Percentiles rank a stretch among this genome's conserved stretches.
Evolutionary conservation across 2,888 invertebrate genomes (phyloP).

Genomic region (Andricus quercusramuli): DNA sequence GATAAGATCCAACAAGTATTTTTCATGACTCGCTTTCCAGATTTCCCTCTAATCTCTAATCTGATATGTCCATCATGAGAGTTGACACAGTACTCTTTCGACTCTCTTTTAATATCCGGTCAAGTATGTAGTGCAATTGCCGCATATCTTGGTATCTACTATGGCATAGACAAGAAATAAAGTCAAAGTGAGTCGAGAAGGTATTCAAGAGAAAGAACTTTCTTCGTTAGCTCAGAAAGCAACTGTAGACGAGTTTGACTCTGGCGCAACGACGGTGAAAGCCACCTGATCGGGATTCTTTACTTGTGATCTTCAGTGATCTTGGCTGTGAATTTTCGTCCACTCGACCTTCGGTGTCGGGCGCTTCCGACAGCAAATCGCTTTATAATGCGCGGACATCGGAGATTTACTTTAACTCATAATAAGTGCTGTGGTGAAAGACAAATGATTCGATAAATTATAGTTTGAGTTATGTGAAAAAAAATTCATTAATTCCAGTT

Average conservation of each 20-base stretch:
- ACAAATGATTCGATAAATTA: neutral
- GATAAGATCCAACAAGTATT: conserved; percentile 4
- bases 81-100: conserved; percentile 7
- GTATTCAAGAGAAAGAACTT: conserved; percentile 69
- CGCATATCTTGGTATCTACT: neutral
- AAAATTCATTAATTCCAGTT: neutral
- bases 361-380: conserved; percentile 36
- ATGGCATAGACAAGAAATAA: conserved; percentile 1
- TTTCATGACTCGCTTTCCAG: conserved; percentile 31
- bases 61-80: conserved; percentile 1
- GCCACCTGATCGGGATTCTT: conserved; percentile 57
- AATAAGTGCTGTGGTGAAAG: neutral
- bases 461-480: neutral
- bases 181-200: conserved; percentile 45
- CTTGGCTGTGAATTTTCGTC: conserved; percentile 45
- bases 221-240: conserved; percentile 66
- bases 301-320: conserved; percentile 53
- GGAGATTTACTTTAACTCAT: conserved; percentile 35
- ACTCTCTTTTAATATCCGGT: conserved; percentile 13
- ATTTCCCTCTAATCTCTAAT: conserved; percentile 26
- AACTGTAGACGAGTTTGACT: conserved; percentile 56
- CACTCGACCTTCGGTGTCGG: conserved; percentile 48
- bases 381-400: conserved; percentile 51
- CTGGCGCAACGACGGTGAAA: conserved; percentile 66
- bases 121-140: conserved; percentile 20